phyloP scores from a whole-genome alignment of 2,888 invertebrate species.

The Alviniconcha strummeri region DNA sequence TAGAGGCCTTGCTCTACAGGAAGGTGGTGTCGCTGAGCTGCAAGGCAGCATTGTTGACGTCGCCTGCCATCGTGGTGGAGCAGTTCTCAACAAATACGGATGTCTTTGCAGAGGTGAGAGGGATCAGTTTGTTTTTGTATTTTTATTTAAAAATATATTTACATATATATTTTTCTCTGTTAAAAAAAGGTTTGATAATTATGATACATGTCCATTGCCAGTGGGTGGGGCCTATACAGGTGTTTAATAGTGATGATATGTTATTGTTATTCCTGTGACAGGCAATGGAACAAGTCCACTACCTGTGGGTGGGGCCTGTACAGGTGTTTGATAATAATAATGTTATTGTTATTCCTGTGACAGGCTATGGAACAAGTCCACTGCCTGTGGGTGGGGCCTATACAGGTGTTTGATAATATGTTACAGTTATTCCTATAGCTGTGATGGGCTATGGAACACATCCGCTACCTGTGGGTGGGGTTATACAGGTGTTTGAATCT shows the following conservation, averaged over 20 bases:
- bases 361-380: neutral
- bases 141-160: neutral
- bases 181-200: no score
- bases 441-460: neutral
- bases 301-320: conserved; percentile 90
- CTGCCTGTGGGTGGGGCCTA: no score
- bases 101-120: conserved; percentile 81
- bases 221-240: no score
- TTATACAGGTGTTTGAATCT: no score
- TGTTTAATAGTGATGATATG: no score
- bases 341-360: no score
- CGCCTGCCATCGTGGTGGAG: conserved; percentile 92
- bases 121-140: no score
- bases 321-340: no score
- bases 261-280: no score
- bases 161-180: neutral
- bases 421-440: no score
- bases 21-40: conserved; percentile 49
- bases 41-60: conserved; percentile 77
- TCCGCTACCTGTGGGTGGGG: no score
- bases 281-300: conserved; percentile 78
- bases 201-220: neutral
- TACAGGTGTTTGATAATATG: no score
- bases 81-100: conserved; percentile 93
- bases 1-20: conserved; percentile 45